Percentiles rank a stretch among this genome's conserved stretches.
phyloP scores from a whole-genome alignment of 2,888 invertebrate species.

The Ditula angustiorana region DNA sequence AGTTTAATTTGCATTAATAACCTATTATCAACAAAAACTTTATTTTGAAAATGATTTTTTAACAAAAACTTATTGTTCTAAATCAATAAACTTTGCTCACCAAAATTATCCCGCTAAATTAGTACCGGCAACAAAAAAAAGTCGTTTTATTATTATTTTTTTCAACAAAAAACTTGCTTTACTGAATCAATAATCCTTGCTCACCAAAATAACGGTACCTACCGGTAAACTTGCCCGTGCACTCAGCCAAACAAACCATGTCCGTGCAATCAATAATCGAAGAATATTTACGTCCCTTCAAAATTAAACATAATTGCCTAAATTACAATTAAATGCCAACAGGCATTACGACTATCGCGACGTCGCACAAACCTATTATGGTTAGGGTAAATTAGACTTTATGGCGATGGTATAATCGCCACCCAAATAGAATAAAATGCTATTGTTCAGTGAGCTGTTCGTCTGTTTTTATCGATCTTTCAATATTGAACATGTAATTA shows the following conservation, averaged over 20 bases:
- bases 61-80: too few relatives aligned
- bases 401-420: conserved; percentile 4
- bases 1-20: too few relatives aligned
- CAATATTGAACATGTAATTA: conserved; percentile 62
- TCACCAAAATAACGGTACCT: conserved; percentile 3
- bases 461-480: conserved; percentile 61
- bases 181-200: too few relatives aligned
- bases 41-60: too few relatives aligned
- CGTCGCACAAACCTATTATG: conserved; percentile 13
- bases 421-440: not conserved
- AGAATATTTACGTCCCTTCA: conserved; percentile 6
- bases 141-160: too few relatives aligned
- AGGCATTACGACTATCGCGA: conserved; percentile 52
- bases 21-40: too few relatives aligned
- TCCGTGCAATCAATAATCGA: conserved; percentile 31
- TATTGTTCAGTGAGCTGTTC: conserved; percentile 46
- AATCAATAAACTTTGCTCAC: too few relatives aligned
- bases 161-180: too few relatives aligned
- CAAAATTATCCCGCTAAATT: too few relatives aligned
- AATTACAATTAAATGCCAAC: conserved; percentile 57
- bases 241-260: conserved; percentile 1
- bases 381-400: conserved; percentile 8
- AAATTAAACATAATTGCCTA: conserved; percentile 50
- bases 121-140: too few relatives aligned
- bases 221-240: conserved; percentile 21